phyloP scores from a whole-genome alignment of 2,113 vertebrate species.

The Prionailurus viverrinus region DNA sequence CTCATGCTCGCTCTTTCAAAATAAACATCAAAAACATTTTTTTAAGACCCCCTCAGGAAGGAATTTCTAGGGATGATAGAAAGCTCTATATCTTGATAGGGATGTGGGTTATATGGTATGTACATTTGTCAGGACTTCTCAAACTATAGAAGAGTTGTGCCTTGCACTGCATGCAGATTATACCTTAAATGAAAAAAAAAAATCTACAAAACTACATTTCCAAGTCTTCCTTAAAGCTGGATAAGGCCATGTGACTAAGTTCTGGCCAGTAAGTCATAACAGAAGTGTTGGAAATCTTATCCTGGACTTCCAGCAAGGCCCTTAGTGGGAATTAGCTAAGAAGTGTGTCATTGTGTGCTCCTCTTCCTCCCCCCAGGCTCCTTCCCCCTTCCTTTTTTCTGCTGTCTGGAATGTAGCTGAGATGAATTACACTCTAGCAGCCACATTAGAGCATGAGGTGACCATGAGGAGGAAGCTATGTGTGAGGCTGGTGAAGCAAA shows the following conservation, averaged over 20 bases:
- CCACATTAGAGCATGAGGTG: neutral
- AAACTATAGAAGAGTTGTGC: neutral
- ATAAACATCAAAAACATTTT: too few relatives aligned
- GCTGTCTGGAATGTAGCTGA: neutral
- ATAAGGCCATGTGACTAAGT: neutral
- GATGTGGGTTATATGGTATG: neutral
- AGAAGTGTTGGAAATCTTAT: neutral
- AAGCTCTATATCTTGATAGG: neutral
- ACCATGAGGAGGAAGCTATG: neutral
- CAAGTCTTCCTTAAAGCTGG: neutral
- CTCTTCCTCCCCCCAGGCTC: neutral
- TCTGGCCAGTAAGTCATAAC: neutral
- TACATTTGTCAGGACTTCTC: neutral
- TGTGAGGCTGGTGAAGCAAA: neutral
- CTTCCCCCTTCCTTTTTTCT: neutral
- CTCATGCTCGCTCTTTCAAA: too few relatives aligned
- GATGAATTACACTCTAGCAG: neutral
- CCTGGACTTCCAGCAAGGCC: neutral
- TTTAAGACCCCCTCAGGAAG: neutral
- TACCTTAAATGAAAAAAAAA: neutral
- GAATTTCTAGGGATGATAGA: neutral
- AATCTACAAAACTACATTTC: neutral
- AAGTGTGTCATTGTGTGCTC: neutral
- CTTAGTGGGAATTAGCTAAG: slow-evolving; percentile 14
- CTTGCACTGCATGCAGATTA: neutral